Conservation (phyloP, 1,140 invertebrate species). For the Cotesia vestalis region DNA sequence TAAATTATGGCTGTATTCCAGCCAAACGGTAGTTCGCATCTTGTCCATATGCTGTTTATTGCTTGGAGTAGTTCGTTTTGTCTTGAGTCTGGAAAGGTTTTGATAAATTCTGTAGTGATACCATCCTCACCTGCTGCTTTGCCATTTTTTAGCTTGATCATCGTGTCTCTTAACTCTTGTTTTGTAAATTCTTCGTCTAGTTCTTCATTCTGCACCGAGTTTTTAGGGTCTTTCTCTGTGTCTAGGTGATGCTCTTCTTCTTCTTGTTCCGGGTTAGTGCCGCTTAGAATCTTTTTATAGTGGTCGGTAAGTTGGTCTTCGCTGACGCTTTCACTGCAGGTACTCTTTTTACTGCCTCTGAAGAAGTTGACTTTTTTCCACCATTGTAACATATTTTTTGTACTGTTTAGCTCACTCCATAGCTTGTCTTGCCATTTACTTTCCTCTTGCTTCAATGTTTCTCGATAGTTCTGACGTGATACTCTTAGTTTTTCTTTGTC, state of each 20-base stretch:
- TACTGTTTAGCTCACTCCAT: not conserved
- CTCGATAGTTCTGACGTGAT: no score
- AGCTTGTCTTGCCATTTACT: not conserved
- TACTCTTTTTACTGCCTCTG: not conserved
- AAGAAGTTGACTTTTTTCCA: no score
- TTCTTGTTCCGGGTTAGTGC: no score
- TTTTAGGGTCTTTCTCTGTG: not conserved
- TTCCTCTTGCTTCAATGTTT: not conserved
- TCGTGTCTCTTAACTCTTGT: conserved; percentile 40
- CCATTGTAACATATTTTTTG: not conserved
- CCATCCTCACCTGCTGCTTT: conserved; percentile 49
- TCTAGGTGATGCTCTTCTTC: no score
- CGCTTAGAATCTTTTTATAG: no score
- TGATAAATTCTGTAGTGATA: conserved; percentile 47
- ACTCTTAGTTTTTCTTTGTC: no score
- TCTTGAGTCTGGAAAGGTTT: conserved; percentile 33
- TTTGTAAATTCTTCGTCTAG: conserved; percentile 9
- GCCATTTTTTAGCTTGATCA: conserved; percentile 45
- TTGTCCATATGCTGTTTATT: conserved; percentile 9
- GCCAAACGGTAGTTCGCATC: not conserved
- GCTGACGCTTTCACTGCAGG: conserved; percentile 1
- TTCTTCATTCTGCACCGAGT: not conserved
- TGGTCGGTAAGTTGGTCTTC: no score
- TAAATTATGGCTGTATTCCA: conserved; percentile 26
- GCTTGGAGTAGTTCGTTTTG: not conserved